Evolutionary conservation across 2,888 invertebrate genomes (phyloP), one percentile per base, ranked within the genome.

Genomic region (Esperia sulphurella): DNA sequence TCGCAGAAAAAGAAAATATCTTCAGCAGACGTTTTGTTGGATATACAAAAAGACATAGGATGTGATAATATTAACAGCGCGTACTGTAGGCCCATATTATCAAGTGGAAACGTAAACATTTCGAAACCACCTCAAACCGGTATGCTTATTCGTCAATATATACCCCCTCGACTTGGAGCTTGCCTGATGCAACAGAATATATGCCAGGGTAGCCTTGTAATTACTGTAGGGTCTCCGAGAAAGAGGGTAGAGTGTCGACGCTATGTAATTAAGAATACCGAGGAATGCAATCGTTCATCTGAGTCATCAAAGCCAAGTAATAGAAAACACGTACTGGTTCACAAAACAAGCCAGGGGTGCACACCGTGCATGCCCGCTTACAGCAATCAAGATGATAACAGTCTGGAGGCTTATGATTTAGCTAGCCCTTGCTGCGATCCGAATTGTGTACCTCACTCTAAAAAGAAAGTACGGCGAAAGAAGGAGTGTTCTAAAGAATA

Each of bases 391-490:
- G 96, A 95, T 61, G 94, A 94, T 50, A 94, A 94, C 41, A 96
- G 95, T 65, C 85, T 96, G 46, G 96, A 96, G 73, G 96, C 96
- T 3, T 96, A 96, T 61, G 96, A 96, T 71, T 83, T 96, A 43
- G 96, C 96, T 0, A 95, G 95, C 70, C 95, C 96, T 0, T 96
- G 96, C 69, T 96, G 96, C 74, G 95, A 96, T 74, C 94, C 96
- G 0, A 94, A 95, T 60, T 96, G 96, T 71, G 95, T 96, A 43
- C 96, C 96, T 3, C 92, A 93, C 47, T 83, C 83, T 59, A 68
- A 82, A 75, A 87, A 87, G 61, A 87, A 88, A 63, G 65, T 78
- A 46, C 78, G 92, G 29, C 82, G 91, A 21, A 92, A 92, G 58
- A 91, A 92, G 61, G 91, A 92, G 58, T 89, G 91, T 44, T 88